These are phyloP conservation scores for Meloe dianella DNA, from an alignment of 2,888 invertebrate species.

Conservation along the genomic window DNA sequence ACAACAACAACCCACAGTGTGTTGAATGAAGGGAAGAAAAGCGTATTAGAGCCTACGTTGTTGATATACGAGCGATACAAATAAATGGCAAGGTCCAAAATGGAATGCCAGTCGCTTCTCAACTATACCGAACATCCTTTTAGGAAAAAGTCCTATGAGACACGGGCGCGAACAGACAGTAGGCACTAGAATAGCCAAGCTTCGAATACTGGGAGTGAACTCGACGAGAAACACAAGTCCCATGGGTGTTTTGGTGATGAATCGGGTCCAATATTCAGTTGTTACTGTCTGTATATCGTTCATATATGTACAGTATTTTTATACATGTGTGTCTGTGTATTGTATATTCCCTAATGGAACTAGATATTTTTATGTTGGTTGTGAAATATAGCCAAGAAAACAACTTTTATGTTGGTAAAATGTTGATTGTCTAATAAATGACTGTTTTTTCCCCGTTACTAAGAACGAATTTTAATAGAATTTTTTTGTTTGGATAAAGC, in stretches of 20 bases:
- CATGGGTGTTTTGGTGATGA: constrained; percentile 43
- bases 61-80: constrained; percentile 33
- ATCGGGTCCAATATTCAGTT: constrained; percentile 48
- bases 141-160: constrained; percentile 41
- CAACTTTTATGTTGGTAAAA: constrained; percentile 16
- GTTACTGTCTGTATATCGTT: constrained; percentile 44
- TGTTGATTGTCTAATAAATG: constrained; percentile 4
- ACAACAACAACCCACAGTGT: neutral
- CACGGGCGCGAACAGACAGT: constrained; percentile 38
- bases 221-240: constrained; percentile 37
- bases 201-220: constrained; percentile 28
- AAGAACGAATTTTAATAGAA: neutral
- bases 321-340: neutral
- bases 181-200: constrained; percentile 39
- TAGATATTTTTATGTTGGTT: constrained; percentile 44
- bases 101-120: constrained; percentile 35
- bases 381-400: constrained; percentile 39
- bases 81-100: constrained; percentile 38
- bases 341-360: constrained; percentile 44
- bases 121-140: constrained; percentile 35
- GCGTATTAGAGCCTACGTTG: constrained; percentile 10
- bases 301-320: constrained; percentile 29
- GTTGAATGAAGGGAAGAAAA: neutral
- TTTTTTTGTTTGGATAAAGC: neutral
- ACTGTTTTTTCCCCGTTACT: neutral